Evolutionary conservation across 2,113 vertebrate genomes (phyloP).

Genomic region (Callionymus lyra): DNA sequence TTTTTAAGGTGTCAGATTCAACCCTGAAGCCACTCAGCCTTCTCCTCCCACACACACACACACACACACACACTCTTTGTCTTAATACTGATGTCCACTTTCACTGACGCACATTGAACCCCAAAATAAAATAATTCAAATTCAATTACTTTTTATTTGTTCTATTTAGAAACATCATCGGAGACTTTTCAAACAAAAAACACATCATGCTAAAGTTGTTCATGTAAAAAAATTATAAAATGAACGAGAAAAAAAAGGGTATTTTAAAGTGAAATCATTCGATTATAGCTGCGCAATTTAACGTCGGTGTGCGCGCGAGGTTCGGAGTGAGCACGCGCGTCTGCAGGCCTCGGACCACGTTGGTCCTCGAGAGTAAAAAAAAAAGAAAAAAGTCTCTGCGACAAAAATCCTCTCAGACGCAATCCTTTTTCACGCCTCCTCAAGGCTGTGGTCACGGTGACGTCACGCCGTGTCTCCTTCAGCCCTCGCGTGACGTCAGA

Average conservation of each 20-base stretch:
- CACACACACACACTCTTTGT: neutral
- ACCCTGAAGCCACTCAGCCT: neutral
- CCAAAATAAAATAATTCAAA: no score
- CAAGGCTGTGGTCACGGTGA: slow-evolving; percentile 32
- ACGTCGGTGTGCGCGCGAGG: neutral
- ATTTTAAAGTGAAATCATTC: no score
- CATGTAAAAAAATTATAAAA: no score
- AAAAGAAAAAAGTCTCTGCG: slow-evolving; percentile 46
- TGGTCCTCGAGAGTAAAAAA: no score
- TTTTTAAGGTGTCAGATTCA: no score
- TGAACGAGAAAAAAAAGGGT: no score
- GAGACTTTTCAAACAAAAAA: no score
- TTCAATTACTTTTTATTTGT: no score
- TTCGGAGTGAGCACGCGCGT: neutral
- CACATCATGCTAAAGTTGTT: no score
- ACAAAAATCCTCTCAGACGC: slow-evolving; percentile 35
- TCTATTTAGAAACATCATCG: no score
- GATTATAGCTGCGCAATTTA: slow-evolving; percentile 5
- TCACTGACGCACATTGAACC: no score
- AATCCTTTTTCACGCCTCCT: slow-evolving; percentile 28
- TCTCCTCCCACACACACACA: neutral
- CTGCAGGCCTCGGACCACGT: neutral
- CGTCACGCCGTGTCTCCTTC: slow-evolving; percentile 54
- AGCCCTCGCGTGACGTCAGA: slow-evolving; percentile 49
- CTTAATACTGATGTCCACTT: neutral